A percentile compares a stretch with the other conserved stretches of the same genome.
These are phyloP conservation scores for Antennarius maculatus DNA, from an alignment of 2,797 vertebrate genomes.

Conservation along the genomic window DNA sequence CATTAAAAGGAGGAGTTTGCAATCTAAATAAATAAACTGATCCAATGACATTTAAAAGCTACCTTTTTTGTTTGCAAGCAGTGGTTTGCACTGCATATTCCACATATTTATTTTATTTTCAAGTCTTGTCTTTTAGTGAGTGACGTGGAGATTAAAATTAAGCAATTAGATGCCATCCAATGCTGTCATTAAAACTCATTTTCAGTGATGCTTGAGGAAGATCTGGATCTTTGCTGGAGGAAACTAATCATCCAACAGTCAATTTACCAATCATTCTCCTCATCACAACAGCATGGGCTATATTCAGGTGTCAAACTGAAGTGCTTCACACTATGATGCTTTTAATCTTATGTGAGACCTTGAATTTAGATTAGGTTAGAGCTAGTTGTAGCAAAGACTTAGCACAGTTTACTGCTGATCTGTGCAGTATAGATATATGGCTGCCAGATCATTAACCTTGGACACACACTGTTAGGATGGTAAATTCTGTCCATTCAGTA, in stretches of 20 bases:
- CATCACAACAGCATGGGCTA: conserved; percentile 29
- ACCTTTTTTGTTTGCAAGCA: conserved; percentile 9
- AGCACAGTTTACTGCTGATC: conserved; percentile 13
- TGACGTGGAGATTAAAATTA: conserved; percentile 46
- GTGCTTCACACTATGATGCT: conserved; percentile 43
- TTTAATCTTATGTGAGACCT: conserved; percentile 43
- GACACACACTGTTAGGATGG: conserved; percentile 4
- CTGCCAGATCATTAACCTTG: not conserved
- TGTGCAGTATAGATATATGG: not conserved
- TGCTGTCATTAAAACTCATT: conserved; percentile 49
- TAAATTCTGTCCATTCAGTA: not conserved
- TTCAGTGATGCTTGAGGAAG: conserved; percentile 51
- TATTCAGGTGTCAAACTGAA: conserved; percentile 53
- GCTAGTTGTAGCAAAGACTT: conserved; percentile 21
- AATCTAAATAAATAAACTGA: not conserved
- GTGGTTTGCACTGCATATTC: conserved; percentile 37
- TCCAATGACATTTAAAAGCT: conserved; percentile 28
- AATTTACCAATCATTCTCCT: conserved; percentile 66
- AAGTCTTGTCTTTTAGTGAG: conserved; percentile 46
- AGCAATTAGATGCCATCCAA: conserved; percentile 57
- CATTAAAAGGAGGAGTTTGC: not conserved
- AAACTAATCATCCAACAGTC: conserved; percentile 59
- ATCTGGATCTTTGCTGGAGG: conserved; percentile 47
- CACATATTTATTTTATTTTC: conserved; percentile 47
- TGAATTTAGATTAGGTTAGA: conserved; percentile 31